phyloP scores from a whole-genome alignment of 1,140 invertebrate species.

The Steinernema khuongi region DNA sequence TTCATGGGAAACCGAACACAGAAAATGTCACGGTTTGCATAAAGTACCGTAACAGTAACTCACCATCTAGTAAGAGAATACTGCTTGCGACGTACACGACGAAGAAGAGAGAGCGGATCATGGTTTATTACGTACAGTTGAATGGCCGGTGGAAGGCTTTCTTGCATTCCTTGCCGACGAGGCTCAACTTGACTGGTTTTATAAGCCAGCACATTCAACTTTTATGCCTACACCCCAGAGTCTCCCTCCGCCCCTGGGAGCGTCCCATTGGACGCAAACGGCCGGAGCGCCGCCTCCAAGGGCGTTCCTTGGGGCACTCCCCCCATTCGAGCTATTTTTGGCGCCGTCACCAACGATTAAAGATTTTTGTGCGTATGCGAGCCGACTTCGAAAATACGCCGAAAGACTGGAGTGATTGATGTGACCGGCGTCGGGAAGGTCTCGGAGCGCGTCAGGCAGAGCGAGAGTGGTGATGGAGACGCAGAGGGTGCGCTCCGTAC shows the following conservation, averaged over 20 bases:
- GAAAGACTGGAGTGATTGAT: background rate
- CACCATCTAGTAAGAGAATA: background rate
- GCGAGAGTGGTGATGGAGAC: background rate
- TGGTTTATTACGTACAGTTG: slow-evolving; percentile 6
- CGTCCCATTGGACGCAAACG: background rate
- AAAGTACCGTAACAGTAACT: background rate
- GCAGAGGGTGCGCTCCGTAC: too few relatives aligned
- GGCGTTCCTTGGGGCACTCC: background rate
- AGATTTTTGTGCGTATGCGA: slow-evolving; percentile 6
- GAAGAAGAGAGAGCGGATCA: slow-evolving; percentile 6
- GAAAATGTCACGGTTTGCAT: too few relatives aligned
- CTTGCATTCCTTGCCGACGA: slow-evolving; percentile 12
- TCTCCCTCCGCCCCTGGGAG: background rate
- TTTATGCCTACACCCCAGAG: background rate
- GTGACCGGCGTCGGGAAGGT: background rate
- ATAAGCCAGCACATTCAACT: slow-evolving; percentile 10
- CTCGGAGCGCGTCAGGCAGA: background rate
- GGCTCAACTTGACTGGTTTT: slow-evolving; percentile 9
- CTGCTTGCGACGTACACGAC: slow-evolving; percentile 8
- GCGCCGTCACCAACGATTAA: slow-evolving; percentile 16
- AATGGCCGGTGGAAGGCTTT: slow-evolving; percentile 6
- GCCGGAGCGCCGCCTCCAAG: background rate
- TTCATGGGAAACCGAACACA: too few relatives aligned
- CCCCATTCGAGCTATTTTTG: background rate
- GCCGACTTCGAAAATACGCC: slow-evolving; percentile 16